Percentiles rank a stretch among this genome's conserved stretches.
Conservation (phyloP, 2,888 invertebrate genomes). For the Alloscopus bannaensis region DNA sequence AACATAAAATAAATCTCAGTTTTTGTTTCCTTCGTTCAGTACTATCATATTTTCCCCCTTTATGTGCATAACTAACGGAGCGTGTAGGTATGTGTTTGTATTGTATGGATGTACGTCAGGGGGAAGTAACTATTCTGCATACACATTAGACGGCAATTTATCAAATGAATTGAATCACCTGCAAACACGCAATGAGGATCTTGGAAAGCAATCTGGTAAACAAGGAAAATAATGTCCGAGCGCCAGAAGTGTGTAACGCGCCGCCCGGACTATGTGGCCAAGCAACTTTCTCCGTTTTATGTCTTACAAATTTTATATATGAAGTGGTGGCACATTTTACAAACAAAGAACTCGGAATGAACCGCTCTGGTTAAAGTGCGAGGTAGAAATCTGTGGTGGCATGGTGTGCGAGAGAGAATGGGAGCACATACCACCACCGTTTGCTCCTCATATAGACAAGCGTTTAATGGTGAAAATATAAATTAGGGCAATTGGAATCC, state of each 20-base stretch:
- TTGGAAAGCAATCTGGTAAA: constrained; percentile 36
- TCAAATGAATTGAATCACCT: constrained; percentile 65
- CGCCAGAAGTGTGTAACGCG: not conserved
- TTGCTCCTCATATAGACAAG: constrained; percentile 16
- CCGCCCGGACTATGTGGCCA: not conserved
- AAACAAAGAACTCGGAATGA: not conserved
- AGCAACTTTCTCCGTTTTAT: constrained; percentile 49
- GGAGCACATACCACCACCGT: constrained; percentile 19
- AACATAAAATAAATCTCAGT: constrained; percentile 53
- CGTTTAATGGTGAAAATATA: constrained; percentile 57
- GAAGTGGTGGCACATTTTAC: constrained; percentile 6
- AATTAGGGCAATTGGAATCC: constrained; percentile 64
- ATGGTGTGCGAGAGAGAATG: too few relatives aligned
- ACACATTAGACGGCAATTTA: constrained; percentile 45
- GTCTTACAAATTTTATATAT: constrained; percentile 27
- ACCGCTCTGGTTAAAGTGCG: too few relatives aligned
- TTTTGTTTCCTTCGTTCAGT: constrained; percentile 25
- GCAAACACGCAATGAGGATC: constrained; percentile 58
- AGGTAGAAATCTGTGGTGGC: too few relatives aligned
- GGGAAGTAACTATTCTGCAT: constrained; percentile 15
- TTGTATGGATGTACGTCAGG: not conserved
- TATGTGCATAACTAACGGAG: too few relatives aligned
- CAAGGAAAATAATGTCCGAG: constrained; percentile 7
- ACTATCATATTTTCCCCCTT: constrained; percentile 32
- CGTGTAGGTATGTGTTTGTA: not conserved